Percentiles rank a stretch among this genome's conserved stretches.
These are phyloP conservation scores for Syritta pipiens DNA, from an alignment of 2,888 invertebrate species.

Conservation along the genomic window DNA sequence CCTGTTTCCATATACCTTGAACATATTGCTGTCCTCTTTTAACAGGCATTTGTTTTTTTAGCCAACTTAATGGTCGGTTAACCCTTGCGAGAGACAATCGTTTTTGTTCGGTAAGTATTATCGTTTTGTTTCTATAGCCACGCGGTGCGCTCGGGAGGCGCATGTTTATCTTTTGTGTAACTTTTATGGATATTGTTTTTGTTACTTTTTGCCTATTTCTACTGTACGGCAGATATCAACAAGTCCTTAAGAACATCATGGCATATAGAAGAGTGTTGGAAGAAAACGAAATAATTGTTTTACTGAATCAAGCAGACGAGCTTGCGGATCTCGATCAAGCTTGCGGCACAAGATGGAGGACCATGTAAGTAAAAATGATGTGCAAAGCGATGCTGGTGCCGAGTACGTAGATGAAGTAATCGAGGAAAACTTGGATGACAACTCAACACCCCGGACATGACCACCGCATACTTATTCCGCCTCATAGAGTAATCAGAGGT, in stretches of 20 bases:
- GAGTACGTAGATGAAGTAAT: conserved; percentile 60
- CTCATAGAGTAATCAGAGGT: conserved; percentile 59
- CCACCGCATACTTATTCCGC: conserved; percentile 66
- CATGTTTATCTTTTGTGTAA: conserved; percentile 20
- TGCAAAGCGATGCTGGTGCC: conserved; percentile 68
- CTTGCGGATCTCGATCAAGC: conserved; percentile 46
- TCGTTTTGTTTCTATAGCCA: conserved; percentile 14
- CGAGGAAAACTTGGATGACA: conserved; percentile 10
- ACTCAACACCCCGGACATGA: conserved; percentile 35
- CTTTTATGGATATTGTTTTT: conserved; percentile 21
- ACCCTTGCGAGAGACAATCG: conserved; percentile 25
- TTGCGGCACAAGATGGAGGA: conserved; percentile 69
- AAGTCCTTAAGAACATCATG: conserved; percentile 9
- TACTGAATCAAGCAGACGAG: conserved; percentile 66
- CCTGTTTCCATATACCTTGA: too few species aligned
- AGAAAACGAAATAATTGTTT: conserved; percentile 55
- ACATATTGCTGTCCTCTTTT: too few species aligned
- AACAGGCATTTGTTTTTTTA: not conserved
- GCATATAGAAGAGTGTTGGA: conserved; percentile 33
- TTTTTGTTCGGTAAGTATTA: conserved; percentile 29
- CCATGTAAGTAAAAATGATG: conserved; percentile 68
- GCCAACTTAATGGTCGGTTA: conserved; percentile 29
- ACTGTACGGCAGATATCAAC: conserved; percentile 12
- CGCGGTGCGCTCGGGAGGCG: conserved; percentile 27
- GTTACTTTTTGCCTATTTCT: conserved; percentile 8